phyloP scores from a whole-genome alignment of 2,113 vertebrate species.

The Eurystomus gularis region DNA sequence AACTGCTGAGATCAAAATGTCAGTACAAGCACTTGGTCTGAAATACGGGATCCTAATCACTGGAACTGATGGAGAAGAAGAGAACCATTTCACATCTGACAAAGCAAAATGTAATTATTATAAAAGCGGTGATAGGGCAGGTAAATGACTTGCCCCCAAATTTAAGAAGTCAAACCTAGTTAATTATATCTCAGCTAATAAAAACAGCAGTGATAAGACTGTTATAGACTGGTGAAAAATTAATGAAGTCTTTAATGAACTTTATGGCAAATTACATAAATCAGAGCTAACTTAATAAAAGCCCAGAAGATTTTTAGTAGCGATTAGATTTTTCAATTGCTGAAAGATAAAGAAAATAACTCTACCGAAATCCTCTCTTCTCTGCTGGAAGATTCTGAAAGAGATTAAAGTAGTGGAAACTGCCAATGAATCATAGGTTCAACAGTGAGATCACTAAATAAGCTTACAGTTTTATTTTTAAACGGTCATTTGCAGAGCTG shows the following conservation, averaged over 20 bases:
- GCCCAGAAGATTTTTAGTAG: slow-evolving; percentile 52
- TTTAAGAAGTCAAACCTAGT: slow-evolving; percentile 70
- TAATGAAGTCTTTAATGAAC: slow-evolving; percentile 75
- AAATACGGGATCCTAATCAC: slow-evolving; percentile 55
- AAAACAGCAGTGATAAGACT: slow-evolving; percentile 63
- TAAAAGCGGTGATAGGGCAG: slow-evolving; percentile 65
- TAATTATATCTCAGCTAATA: slow-evolving; percentile 75
- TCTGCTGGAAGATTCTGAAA: slow-evolving; percentile 7
- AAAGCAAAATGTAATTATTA: slow-evolving; percentile 70
- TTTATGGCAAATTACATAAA: slow-evolving; percentile 68
- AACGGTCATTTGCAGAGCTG: not conserved
- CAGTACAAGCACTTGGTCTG: slow-evolving; percentile 12
- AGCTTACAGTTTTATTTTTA: not conserved
- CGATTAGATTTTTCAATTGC: slow-evolving; percentile 59
- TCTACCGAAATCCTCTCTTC: not conserved
- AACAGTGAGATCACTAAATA: not conserved
- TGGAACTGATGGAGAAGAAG: slow-evolving; percentile 34
- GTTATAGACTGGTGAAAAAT: slow-evolving; percentile 73
- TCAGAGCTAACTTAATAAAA: slow-evolving; percentile 67
- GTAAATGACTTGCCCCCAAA: slow-evolving; percentile 64
- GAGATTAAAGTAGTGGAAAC: not conserved
- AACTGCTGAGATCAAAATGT: slow-evolving; percentile 48
- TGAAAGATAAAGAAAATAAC: slow-evolving; percentile 45
- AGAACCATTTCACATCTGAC: slow-evolving; percentile 48
- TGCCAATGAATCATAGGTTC: not conserved